Conservation (phyloP, 2,113 vertebrate species). For the Antechinus stuartii region DNA sequence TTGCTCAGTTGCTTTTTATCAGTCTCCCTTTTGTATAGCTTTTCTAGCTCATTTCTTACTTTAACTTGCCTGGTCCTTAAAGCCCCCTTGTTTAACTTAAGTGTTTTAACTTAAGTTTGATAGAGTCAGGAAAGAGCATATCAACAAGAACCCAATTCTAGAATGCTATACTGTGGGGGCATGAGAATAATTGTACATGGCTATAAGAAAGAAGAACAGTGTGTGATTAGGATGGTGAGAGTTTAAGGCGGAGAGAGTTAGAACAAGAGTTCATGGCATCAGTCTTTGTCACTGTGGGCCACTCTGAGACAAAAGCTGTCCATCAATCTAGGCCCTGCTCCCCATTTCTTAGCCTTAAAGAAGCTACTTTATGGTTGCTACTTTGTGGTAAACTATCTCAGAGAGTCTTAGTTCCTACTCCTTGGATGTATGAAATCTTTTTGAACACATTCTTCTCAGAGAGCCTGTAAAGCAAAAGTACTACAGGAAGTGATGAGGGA, state of each 20-base stretch:
- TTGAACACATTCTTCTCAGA: background rate
- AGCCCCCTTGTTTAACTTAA: conserved; percentile 55
- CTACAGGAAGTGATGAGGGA: background rate
- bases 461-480: background rate
- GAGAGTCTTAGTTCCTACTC: background rate
- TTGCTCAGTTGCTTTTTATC: conserved; percentile 44
- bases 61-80: conserved; percentile 44
- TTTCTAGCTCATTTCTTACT: conserved; percentile 1
- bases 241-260: background rate
- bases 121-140: conserved; percentile 47
- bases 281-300: conserved; percentile 10
- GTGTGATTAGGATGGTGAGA: background rate
- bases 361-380: background rate
- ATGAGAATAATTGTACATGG: conserved; percentile 55
- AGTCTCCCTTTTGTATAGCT: conserved; percentile 50
- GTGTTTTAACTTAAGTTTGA: conserved; percentile 52
- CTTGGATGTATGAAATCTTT: background rate
- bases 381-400: background rate
- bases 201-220: conserved; percentile 34
- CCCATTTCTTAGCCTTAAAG: too few relatives aligned
- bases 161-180: background rate
- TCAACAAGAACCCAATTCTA: background rate
- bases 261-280: background rate
- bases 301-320: conserved; percentile 10
- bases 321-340: background rate